Evolutionary conservation across 2,797 vertebrate species (phyloP), one percentile per base, ranked within the genome.

Genomic region (Poeciliopsis gracilis): DNA sequence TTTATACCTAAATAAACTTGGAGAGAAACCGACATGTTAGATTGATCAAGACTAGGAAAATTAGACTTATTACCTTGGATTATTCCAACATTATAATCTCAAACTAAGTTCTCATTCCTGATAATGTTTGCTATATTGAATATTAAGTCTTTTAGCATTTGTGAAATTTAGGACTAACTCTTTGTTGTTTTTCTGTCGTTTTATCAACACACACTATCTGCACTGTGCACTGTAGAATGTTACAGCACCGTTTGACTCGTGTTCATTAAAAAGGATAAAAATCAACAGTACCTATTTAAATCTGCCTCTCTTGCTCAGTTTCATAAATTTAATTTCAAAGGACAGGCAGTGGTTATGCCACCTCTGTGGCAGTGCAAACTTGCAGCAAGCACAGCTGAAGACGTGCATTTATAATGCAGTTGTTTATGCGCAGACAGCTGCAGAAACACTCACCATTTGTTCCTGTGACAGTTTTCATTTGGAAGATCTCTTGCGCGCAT

Each of bases 391-490:
- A 8, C 23, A n/a, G 38, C 23, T 69, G 18, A n/a, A 69, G 11
- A 43, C 11, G 6, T 41, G 25, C 38, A 15, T 43, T 69, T 69
- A 69, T 43, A 7, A 69, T 43, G 25, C 23, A 69, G 23, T 43
- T 69, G 66, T 69, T 69, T 43, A n/a, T 43, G 23, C 61, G 18
- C 61, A 63, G 61, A 63, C 61, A 63, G 33, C 61, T 63, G 33
- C 66, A 69, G 38, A 25, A 69, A 25, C 49, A 23, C 23, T 43
- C 66, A 43, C 66, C 23, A 69, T 43, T 69, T 69, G 66, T 69
- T 69, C 66, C 38, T 69, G 66, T 69, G 66, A 69, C 66, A 69
- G 38, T 43, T 25, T 43, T 67, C 61, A 66, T 66, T 66, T 66
- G 61, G 18, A 66, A 36, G 61, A 25, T 69, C 66, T n/a, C 38